Conservation (phyloP, 2,888 invertebrate species). For the Linyphia triangularis region DNA sequence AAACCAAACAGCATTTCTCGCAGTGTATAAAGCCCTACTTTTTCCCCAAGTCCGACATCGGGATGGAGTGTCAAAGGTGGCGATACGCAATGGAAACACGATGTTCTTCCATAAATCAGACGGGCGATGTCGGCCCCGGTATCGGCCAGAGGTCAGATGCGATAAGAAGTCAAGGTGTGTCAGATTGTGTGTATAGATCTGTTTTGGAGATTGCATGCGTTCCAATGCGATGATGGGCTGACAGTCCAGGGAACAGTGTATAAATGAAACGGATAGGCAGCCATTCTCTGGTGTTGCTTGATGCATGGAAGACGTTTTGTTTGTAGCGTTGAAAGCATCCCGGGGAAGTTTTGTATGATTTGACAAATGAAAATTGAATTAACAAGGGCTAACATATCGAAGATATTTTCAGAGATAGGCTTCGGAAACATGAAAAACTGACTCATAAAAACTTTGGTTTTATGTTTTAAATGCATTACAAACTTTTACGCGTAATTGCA, state of each 20-base stretch:
- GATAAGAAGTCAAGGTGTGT: slow-evolving; percentile 74
- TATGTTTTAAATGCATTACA: too few relatives aligned
- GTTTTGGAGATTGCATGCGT: slow-evolving; percentile 49
- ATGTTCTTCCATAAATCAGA: slow-evolving; percentile 63
- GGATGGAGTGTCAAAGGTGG: slow-evolving; percentile 59
- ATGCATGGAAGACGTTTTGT: neutral
- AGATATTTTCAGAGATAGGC: too few relatives aligned
- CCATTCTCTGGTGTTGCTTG: neutral
- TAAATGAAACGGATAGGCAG: slow-evolving; percentile 27
- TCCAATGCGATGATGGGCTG: neutral
- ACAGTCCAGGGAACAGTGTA: slow-evolving; percentile 50
- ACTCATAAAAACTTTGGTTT: too few relatives aligned
- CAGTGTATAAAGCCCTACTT: too few relatives aligned
- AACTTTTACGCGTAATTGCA: too few relatives aligned
- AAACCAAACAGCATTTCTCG: slow-evolving; percentile 21
- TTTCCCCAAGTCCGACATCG: slow-evolving; percentile 1
- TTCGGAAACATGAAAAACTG: too few relatives aligned
- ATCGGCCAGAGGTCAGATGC: slow-evolving; percentile 53
- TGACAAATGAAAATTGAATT: too few relatives aligned
- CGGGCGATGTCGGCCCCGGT: neutral
- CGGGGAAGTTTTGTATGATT: too few relatives aligned
- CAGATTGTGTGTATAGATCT: slow-evolving; percentile 75
- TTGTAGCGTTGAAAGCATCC: too few relatives aligned
- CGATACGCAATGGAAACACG: slow-evolving; percentile 58
- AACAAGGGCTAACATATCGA: too few relatives aligned